Evolutionary conservation across 1,140 invertebrate species (phyloP).

Genomic region (Chlorops oryzae): DNA sequence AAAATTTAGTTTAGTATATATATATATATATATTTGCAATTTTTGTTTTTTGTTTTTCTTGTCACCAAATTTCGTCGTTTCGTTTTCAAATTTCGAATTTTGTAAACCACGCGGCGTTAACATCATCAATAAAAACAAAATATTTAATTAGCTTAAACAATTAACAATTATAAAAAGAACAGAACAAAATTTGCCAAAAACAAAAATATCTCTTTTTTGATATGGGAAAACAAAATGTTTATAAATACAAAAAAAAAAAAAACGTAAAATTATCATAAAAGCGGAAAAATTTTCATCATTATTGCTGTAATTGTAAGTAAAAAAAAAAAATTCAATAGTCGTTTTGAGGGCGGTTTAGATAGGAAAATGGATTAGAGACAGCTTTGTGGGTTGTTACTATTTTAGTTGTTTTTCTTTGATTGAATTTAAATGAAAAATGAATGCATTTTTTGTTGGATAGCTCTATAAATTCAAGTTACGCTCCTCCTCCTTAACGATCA

Average conservation of each 20-base stretch:
- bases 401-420: not conserved
- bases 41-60: constrained; percentile 4
- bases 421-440: not conserved
- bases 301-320: not conserved
- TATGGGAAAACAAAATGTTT: not conserved
- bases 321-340: not conserved
- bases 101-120: not conserved
- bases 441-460: too few relatives aligned
- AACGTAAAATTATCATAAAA: not conserved
- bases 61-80: constrained; percentile 10
- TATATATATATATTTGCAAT: constrained; percentile 16
- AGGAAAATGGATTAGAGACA: not conserved
- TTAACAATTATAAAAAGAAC: not conserved
- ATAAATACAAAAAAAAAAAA: not conserved
- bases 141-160: not conserved
- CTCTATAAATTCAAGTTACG: too few relatives aligned
- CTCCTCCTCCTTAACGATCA: too few relatives aligned
- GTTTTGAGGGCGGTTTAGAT: too few relatives aligned
- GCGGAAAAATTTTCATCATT: not conserved
- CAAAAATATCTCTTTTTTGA: too few relatives aligned
- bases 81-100: constrained; percentile 6
- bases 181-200: not conserved
- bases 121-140: not conserved
- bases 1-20: not conserved
- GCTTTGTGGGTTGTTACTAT: not conserved